Base-by-base conservation (phyloP, 2,113 vertebrate species). In the Sebastes schlegelii region DNA sequence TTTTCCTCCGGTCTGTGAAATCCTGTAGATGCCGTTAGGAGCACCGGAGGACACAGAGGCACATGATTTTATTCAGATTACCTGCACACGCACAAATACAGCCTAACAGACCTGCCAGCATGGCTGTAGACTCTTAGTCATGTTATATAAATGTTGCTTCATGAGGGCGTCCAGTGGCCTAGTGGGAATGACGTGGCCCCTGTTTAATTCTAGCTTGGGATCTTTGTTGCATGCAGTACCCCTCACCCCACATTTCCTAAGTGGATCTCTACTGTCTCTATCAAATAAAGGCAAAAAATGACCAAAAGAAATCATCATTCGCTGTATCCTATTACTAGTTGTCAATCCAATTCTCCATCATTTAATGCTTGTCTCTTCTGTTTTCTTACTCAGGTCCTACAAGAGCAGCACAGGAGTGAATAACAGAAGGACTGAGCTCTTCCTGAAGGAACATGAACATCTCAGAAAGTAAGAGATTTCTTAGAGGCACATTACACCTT, bases 391-490 rank as follows among this genome's bases (percentile, higher is more conserved):
- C 83, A 97, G 97, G 81, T 97, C 97, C 0, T 97, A 97, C 57
- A 98, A 97, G 90, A 97, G 95, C 70, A 94, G 94, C 8, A 96
- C 96, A 57, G 97, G 96, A 0, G 96, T 98, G 84, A 98, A 98
- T 74, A 98, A 98, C 94, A 96, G 97, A 78, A 95, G 96, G 87
- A 97, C 96, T 10, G 97, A 98, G 60, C 92, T 98, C 2, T 97
- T 97, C 93, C 90, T 98, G 85, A 98, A 98, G 94, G 97, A 98
- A 74, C 96, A 97, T 0, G 97, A 98, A 0, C 97, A 98, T 89
- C 96, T 98, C 79, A 93, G 95, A 86, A 97, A 96, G 97, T 98
- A 95, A 84, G 97, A 63, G 1, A 19, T 23, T 43, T 80, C 19
- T 72, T 45, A 51, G 14, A 23, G 57, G 34, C 34, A 34, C 34